phyloP scores from a whole-genome alignment of 2,797 vertebrate species.

The Heterohyrax brucei region DNA sequence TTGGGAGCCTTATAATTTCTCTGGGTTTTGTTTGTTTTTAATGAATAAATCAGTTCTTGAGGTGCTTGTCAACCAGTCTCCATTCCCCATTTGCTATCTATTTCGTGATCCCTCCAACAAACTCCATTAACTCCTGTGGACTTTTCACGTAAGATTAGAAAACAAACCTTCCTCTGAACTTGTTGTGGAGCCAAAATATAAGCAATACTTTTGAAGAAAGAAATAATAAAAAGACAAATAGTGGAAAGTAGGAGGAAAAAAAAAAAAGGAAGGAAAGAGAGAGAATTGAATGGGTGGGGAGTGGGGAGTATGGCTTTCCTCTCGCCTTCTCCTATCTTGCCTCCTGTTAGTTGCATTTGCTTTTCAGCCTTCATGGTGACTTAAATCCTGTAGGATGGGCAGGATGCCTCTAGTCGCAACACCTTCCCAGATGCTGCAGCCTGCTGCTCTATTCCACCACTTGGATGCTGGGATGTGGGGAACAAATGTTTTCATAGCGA shows the following conservation, averaged over 20 bases:
- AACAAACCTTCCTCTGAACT: not conserved
- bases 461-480: constrained; percentile 62
- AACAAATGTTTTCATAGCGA: constrained; percentile 67
- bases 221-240: not conserved
- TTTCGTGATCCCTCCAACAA: not conserved
- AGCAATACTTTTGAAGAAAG: constrained; percentile 30
- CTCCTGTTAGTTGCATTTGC: not conserved
- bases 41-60: not conserved
- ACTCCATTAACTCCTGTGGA: not conserved
- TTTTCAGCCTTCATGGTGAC: not conserved
- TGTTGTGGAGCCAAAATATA: constrained; percentile 26
- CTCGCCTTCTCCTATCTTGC: not conserved
- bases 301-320: not conserved
- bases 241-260: not conserved
- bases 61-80: not conserved
- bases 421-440: not conserved
- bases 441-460: not conserved
- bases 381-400: not conserved
- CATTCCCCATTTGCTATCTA: not conserved
- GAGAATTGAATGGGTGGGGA: not conserved
- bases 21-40: not conserved
- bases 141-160: not conserved
- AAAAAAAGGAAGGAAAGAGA: not conserved
- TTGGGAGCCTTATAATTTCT: not conserved
- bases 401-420: rapidly evolving